These are phyloP conservation scores for Tanytarsus gracilentus DNA, from an alignment of 2,888 invertebrate genomes.

Conservation along the genomic window DNA sequence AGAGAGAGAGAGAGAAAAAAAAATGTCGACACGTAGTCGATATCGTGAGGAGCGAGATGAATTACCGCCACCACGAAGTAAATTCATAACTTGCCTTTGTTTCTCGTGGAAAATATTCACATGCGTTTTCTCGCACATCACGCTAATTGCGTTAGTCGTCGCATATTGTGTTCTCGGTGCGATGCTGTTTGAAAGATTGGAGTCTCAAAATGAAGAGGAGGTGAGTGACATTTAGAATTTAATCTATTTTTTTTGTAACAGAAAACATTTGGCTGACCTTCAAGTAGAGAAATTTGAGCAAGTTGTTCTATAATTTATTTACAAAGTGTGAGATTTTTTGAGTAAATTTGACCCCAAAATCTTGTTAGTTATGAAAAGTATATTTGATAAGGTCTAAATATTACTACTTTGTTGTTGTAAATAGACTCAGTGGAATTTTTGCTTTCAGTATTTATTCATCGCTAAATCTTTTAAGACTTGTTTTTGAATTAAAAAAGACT, in stretches of 20 bases:
- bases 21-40: conserved; percentile 30
- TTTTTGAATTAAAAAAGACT: too few species aligned
- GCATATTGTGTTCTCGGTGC: conserved; percentile 85
- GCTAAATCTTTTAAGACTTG: too few species aligned
- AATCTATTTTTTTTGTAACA: too few species aligned
- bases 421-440: too few species aligned
- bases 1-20: not conserved
- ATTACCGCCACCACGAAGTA: conserved; percentile 32
- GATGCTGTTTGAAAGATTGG: conserved; percentile 70
- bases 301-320: not conserved
- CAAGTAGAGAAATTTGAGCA: not conserved
- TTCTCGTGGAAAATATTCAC: conserved; percentile 67
- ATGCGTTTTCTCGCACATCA: conserved; percentile 80
- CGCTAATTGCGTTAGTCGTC: conserved; percentile 77
- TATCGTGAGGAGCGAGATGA: conserved; percentile 17
- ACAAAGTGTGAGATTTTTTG: too few species aligned
- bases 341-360: too few species aligned
- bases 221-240: conserved; percentile 43
- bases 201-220: conserved; percentile 62
- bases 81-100: conserved; percentile 41
- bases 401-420: too few species aligned
- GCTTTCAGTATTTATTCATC: too few species aligned
- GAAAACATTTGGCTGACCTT: too few species aligned
- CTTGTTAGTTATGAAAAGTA: too few species aligned
- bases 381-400: too few species aligned